Evolutionary conservation across 2,888 invertebrate genomes (phyloP), one percentile per base, ranked within the genome.

Genomic region (Tholera decimalis): DNA sequence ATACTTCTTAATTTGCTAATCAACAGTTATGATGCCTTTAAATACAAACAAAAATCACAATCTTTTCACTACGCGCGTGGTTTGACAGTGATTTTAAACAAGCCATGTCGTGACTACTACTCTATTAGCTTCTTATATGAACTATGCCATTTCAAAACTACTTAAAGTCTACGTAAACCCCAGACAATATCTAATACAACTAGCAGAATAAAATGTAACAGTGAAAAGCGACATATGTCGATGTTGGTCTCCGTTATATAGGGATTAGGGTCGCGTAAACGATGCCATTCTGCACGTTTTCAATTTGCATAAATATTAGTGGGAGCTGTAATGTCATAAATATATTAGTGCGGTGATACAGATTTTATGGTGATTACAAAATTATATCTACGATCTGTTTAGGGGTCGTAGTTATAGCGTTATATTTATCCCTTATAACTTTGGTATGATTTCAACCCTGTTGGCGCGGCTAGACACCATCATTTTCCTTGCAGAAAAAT

Each of bases 251-350:
- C 83, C 83, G 79, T 82, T 81, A 85, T 80, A 82, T 57, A 74
- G 81, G 91, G 91, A 91, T 93, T 92, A 92, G 93, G 94, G 93
- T 84, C 78, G 83, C 88, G 89, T 90, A 92, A 94, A 92, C 91
- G 93, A 91, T 89, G 89, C 91, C 92, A 92, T 93, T 94, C 89
- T 88, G 92, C 87, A 88, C 91, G 89, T 93, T 94, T 96, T 95
- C 95, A 94, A 95, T 95, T 95, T 95, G 93, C 95, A 95, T 95
- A 95, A 94, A 94, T 94, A 95, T 95, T 94, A 95, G 94, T 93
- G 91, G 89, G 88, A 89, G 91, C 91, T 85, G 84, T 92, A 92
- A 93, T 91, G 92, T 88, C 91, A 94, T 95, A 95, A 95, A 95
- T 95, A 95, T 93, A 95, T 95, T 95, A 95, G 93, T 92, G 91